Evolutionary conservation across 2,113 vertebrate species (phyloP).

Genomic region (Scatophagus argus): DNA sequence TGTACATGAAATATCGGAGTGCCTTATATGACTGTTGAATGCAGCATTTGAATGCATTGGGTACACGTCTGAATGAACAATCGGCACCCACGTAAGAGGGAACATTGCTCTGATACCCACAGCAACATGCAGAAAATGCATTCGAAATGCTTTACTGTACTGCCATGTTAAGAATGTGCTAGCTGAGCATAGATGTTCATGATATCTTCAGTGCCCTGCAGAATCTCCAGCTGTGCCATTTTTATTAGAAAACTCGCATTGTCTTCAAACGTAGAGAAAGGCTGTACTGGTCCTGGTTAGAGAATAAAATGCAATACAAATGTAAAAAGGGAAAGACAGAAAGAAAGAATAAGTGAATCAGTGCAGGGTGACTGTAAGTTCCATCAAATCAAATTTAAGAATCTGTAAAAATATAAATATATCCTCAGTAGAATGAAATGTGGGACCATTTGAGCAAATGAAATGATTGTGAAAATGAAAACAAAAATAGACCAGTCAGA

Average conservation of each 20-base stretch:
- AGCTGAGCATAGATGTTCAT: conserved; percentile 24
- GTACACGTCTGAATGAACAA: conserved; percentile 51
- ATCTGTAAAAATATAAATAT: not conserved
- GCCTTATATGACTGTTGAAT: conserved; percentile 26
- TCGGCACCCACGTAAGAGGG: conserved; percentile 7
- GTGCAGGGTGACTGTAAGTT: conserved; percentile 15
- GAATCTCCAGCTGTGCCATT: conserved; percentile 37
- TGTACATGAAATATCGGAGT: conserved; percentile 12
- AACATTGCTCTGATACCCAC: conserved; percentile 43
- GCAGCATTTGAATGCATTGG: conserved; percentile 62
- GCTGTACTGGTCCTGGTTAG: conserved; percentile 11
- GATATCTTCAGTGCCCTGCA: conserved; percentile 67
- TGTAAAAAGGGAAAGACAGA: conserved; percentile 20
- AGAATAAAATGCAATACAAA: conserved; percentile 11
- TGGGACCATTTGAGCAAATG: conserved; percentile 10
- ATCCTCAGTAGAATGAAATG: conserved; percentile 27
- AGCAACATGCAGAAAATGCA: conserved; percentile 67
- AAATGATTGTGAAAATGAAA: conserved; percentile 24
- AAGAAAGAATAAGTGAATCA: conserved; percentile 34
- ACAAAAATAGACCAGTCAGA: conserved; percentile 21
- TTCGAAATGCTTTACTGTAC: conserved; percentile 46
- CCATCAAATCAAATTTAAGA: conserved; percentile 15
- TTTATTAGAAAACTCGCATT: conserved; percentile 19
- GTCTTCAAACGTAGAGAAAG: conserved; percentile 1
- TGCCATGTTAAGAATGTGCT: conserved; percentile 38